These are phyloP conservation scores for Trematocara macrostoma DNA, from an alignment of 2,113 vertebrate species.

Conservation along the genomic window DNA sequence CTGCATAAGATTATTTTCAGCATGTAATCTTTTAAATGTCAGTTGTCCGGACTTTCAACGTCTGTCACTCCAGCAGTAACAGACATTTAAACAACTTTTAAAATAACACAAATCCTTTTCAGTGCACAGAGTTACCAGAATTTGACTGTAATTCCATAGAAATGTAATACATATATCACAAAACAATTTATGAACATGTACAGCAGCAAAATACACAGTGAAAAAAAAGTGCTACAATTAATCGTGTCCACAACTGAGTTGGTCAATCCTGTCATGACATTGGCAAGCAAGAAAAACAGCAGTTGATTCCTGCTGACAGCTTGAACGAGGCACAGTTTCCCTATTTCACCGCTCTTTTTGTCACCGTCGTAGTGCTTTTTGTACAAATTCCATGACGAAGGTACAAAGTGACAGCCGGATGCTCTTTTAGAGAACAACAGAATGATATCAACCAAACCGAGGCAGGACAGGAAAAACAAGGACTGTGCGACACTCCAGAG, in stretches of 20 bases:
- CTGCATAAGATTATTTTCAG: background rate
- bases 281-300: slow-evolving; percentile 87
- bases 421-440: slow-evolving; percentile 79
- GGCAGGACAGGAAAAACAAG: slow-evolving; percentile 72
- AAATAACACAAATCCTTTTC: background rate
- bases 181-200: slow-evolving; percentile 89
- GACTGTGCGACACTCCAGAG: slow-evolving; percentile 83
- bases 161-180: slow-evolving; percentile 75
- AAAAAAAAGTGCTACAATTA: slow-evolving; percentile 61
- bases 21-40: background rate
- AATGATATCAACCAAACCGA: slow-evolving; percentile 73
- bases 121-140: slow-evolving; percentile 74
- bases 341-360: background rate
- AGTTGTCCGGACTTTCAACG: background rate
- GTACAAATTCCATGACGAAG: slow-evolving; percentile 77
- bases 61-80: background rate
- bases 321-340: slow-evolving; percentile 76
- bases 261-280: slow-evolving; percentile 85
- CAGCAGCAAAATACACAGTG: slow-evolving; percentile 73
- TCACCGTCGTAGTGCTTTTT: background rate
- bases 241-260: slow-evolving; percentile 85
- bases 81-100: background rate
- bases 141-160: slow-evolving; percentile 81
- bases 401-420: slow-evolving; percentile 68
- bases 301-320: slow-evolving; percentile 91